Base-by-base conservation (phyloP, 2,113 vertebrate genomes). In the Brachirus orientalis region DNA sequence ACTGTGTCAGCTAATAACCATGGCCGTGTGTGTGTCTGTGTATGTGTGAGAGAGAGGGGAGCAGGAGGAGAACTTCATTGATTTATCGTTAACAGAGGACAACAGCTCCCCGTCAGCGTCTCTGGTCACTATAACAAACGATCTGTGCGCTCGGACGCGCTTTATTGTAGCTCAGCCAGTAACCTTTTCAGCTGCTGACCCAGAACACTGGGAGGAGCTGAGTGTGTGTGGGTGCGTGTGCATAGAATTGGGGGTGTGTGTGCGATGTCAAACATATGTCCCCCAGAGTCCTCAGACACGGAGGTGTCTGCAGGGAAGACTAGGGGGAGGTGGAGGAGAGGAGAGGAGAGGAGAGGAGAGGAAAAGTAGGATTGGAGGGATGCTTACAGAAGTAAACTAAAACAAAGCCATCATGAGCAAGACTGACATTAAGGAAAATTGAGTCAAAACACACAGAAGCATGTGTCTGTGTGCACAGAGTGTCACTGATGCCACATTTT, bases 111-210 rank as follows among this genome's bases (percentile, higher is more conserved):
- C 91, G 90, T 93, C 88, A 90, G 91, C 92, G 88, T 85, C 90
- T 90, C 86, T 54, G 47, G 79, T 67, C 83, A 82, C 87, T 91
- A 89, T 94, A 94, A 95, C 94, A 96, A 96, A 96, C 94, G 92
- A 94, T 91, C 86, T 94, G 94, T 92, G 94, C 92, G 94, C 94
- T 94, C 91, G 87, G 94, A 91, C 94, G 94, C 91, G 92, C 92
- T 95, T 95, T 95, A 94, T 95, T 98, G 95, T 94, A 94, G 93
- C 82, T 78, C 93, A 92, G 95, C 93, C 94, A 93, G 93, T 96
- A 95, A 96, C 96, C 95, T 96, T 95, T 95, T 95, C 94, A 97
- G 92, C 94, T 94, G 92, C 86, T 97, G 95, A 96, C 95, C 96
- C 95, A 88, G 94, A 96, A 96, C 95, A 52, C 63, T 60, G 78